Evolutionary conservation across 2,888 invertebrate genomes (phyloP), one percentile per base, ranked within the genome.

Genomic region (Myopa tessellatipennis): DNA sequence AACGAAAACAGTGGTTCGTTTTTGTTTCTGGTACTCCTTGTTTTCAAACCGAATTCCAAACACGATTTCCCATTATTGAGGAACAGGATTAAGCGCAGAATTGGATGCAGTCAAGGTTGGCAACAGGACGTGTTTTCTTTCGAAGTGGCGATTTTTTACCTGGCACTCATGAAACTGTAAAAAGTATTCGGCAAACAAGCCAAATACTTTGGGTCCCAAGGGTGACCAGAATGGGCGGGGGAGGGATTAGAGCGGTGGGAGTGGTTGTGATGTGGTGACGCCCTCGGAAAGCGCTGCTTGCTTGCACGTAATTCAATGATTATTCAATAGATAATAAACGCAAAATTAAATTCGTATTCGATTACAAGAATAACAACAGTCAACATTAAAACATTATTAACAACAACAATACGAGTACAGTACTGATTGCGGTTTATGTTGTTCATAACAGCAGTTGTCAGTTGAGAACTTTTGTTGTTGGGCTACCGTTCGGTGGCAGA

Each of bases 91-190:
- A 58, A 60, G 72, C 60, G 18, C 18, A 18, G 45, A 60, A 61
- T 26, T 72, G 18, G 60, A n/a, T 55, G 70, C 69, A 58, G 5
- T 14, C 61, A 45, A 26, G 18, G 50, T 16, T 73, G 61, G 45
- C 45, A 60, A 52, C 55, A 6, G 45, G 4, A 50, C 50, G 52
- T 52, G 34, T 18, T 12, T 18, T 12, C 10, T 12, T 18, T 12
- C 10, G 8, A 67, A 50, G 61, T 12, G 40, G 81, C 83, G 82
- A 26, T 1, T 26, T 85, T 77, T 68, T 82, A 85, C 84, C 85
- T 85, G 84, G 83, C 85, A 85, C 85, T 85, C 84, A 85, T 83
- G 85, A 85, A 83, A 50, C 50, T 70, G 34, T 40, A 72, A 72
- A 26, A 18, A 58, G 45, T 38, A 50, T 52, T 70, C 58, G 55